These are phyloP conservation scores for Sebastes iracundus DNA, from an alignment of 2,797 vertebrate species.

Conservation along the genomic window DNA sequence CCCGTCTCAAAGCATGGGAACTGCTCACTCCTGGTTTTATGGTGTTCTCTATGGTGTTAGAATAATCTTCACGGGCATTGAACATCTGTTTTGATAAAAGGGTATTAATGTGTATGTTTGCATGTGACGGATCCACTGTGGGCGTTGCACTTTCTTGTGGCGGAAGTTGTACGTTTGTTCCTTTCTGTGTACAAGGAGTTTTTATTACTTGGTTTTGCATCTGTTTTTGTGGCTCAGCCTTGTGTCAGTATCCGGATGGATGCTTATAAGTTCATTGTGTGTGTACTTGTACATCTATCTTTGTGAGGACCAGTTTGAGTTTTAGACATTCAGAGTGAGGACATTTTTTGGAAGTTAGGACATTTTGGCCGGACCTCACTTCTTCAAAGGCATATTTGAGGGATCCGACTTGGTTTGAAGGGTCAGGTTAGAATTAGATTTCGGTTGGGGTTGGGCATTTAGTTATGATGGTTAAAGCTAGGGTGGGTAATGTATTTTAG, in stretches of 20 bases:
- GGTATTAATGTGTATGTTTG: conserved; percentile 45
- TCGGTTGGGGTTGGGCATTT: too few relatives aligned
- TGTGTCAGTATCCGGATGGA: not conserved
- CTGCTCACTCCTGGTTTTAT: conserved; percentile 39
- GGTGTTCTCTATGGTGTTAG: conserved; percentile 35
- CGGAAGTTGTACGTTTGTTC: conserved; percentile 13
- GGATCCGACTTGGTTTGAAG: too few relatives aligned
- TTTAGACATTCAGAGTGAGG: too few relatives aligned
- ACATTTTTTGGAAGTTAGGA: too few relatives aligned
- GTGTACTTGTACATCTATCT: not conserved
- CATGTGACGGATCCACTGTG: conserved; percentile 47
- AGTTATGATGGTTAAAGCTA: too few relatives aligned
- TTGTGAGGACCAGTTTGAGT: too few relatives aligned
- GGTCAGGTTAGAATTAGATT: too few relatives aligned
- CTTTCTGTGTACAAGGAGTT: conserved; percentile 6
- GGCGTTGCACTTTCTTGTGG: conserved; percentile 33
- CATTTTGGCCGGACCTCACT: too few relatives aligned
- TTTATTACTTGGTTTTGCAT: not conserved
- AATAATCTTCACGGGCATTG: conserved; percentile 19
- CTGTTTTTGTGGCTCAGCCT: not conserved
- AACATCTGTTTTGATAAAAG: conserved; percentile 32
- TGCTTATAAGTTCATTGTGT: not conserved
- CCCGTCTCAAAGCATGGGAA: conserved; percentile 58
- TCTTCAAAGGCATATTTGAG: too few relatives aligned
- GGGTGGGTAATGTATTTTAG: too few relatives aligned